Evolutionary conservation across 2,888 invertebrate genomes (phyloP).

Genomic region (Timema cristinae): DNA sequence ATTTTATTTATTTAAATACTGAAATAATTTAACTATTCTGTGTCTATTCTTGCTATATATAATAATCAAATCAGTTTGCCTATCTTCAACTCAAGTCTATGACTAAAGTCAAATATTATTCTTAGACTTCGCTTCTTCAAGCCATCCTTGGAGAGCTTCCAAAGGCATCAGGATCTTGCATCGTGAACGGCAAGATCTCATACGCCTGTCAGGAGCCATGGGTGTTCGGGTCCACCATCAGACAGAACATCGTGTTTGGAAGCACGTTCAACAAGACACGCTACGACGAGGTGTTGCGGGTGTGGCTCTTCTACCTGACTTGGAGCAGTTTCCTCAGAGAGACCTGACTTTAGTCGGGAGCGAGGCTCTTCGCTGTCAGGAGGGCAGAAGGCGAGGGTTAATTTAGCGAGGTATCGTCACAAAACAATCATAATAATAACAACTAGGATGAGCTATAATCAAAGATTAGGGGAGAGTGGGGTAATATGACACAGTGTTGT

Average conservation of each 20-base stretch:
- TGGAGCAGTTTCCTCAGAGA: conserved; percentile 64
- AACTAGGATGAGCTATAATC: too few species aligned
- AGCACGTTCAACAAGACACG: conserved; percentile 55
- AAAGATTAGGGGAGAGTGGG: too few species aligned
- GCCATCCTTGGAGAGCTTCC: conserved; percentile 77
- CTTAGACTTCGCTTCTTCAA: conserved; percentile 61
- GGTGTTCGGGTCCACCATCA: conserved; percentile 70
- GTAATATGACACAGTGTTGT: too few species aligned
- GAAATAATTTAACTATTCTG: background rate
- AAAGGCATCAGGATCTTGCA: conserved; percentile 54
- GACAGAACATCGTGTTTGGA: conserved; percentile 86
- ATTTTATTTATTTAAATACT: background rate
- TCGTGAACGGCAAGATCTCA: conserved; percentile 61
- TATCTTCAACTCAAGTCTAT: background rate
- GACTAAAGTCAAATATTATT: conserved; percentile 41
- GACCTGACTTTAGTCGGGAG: conserved; percentile 75
- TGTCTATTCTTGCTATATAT: too few species aligned
- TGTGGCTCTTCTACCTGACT: conserved; percentile 65
- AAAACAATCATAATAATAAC: too few species aligned
- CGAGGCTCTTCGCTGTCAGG: conserved; percentile 72
- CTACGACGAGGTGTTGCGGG: conserved; percentile 51
- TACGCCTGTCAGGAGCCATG: conserved; percentile 85
- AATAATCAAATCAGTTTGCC: background rate
- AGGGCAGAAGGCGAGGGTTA: conserved; percentile 74
- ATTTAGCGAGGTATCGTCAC: conserved; percentile 53